Evolutionary conservation across 2,888 invertebrate genomes (phyloP).

Genomic region (Caenorhabditis zanzibari): DNA sequence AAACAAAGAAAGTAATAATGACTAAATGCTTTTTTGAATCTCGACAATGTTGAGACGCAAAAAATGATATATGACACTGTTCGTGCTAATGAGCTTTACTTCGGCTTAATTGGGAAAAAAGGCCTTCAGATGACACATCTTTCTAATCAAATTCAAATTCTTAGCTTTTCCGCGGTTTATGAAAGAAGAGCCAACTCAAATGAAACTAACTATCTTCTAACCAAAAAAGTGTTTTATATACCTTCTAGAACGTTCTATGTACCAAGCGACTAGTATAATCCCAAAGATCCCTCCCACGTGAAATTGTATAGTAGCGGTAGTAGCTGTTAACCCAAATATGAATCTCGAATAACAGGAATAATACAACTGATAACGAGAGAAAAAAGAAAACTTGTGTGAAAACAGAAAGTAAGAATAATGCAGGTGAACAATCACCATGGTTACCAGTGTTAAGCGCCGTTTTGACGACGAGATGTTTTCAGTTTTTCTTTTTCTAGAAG

Average conservation of each 20-base stretch:
- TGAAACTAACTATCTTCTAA: no score
- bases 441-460: slow-evolving; percentile 18
- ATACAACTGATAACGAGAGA: not conserved
- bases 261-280: slow-evolving; percentile 3
- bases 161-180: no score
- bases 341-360: not conserved
- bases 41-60: no score
- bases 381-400: not conserved
- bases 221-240: not conserved
- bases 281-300: not conserved
- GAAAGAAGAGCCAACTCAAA: no score
- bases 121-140: no score
- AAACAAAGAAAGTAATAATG: no score
- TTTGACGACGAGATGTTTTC: not conserved
- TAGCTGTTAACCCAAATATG: not conserved
- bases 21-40: no score
- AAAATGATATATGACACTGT: no score
- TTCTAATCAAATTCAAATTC: no score
- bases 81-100: no score
- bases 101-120: no score
- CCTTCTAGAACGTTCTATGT: not conserved
- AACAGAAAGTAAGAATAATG: not conserved
- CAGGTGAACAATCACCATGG: slow-evolving; percentile 34
- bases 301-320: not conserved
- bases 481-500: not conserved